These are phyloP conservation scores for Hypsopygia costalis DNA, from an alignment of 2,888 invertebrate species.

Conservation along the genomic window DNA sequence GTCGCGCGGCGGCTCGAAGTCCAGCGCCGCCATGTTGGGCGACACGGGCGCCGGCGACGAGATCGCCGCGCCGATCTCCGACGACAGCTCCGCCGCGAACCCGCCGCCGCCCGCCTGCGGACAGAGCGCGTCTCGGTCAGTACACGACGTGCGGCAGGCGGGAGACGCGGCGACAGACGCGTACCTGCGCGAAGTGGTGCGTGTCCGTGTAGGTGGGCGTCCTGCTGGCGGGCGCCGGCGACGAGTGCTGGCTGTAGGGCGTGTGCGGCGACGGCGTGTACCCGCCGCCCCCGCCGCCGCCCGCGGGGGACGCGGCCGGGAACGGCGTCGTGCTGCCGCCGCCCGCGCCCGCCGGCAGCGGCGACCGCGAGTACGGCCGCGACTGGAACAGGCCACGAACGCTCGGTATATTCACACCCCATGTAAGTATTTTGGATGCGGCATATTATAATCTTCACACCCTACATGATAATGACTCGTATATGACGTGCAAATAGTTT, in stretches of 20 bases:
- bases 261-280: conserved; percentile 71
- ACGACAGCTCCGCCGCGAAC: conserved; percentile 86
- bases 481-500: too few species aligned
- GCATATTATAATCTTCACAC: too few species aligned
- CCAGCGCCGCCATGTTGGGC: conserved; percentile 85
- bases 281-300: conserved; percentile 26
- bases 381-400: conserved; percentile 21
- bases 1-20: conserved; percentile 84
- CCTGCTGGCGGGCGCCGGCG: conserved; percentile 19
- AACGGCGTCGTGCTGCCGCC: conserved; percentile 37
- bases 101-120: conserved; percentile 70
- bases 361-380: conserved; percentile 56
- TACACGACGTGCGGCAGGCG: too few species aligned
- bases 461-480: too few species aligned
- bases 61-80: conserved; percentile 89
- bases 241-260: conserved; percentile 70
- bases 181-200: conserved; percentile 29
- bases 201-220: conserved; percentile 21
- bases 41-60: conserved; percentile 86
- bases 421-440: too few species aligned
- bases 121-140: conserved; percentile 35
- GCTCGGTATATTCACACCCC: background rate
- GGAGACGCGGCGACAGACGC: conserved; percentile 12
- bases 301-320: conserved; percentile 56
- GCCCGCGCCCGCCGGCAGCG: conserved; percentile 27